Conservation (phyloP, 1,140 invertebrate species). For the Campoletis sonorensis region DNA sequence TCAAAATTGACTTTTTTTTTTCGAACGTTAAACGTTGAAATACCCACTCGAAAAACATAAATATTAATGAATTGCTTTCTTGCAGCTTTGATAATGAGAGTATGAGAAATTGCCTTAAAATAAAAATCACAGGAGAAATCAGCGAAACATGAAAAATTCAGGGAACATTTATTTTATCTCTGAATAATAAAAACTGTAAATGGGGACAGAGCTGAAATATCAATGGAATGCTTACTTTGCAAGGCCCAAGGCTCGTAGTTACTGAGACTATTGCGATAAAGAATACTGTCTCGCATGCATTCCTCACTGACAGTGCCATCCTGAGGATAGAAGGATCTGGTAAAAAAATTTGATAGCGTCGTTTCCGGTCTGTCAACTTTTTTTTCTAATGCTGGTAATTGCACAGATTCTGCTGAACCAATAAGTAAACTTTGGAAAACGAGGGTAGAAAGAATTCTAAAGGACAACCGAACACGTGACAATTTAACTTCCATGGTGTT, state of each 20-base stretch:
- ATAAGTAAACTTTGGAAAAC: slow-evolving; percentile 6
- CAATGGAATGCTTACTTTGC: slow-evolving; percentile 59
- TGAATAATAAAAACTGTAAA: background rate
- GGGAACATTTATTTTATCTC: background rate
- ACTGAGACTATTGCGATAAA: slow-evolving; percentile 57
- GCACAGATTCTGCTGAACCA: background rate
- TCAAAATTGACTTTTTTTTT: no score
- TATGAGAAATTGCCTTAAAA: no score
- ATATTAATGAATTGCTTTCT: no score
- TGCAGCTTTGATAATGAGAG: no score
- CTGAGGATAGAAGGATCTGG: slow-evolving; percentile 57
- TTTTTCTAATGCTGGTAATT: background rate
- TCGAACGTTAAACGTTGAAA: no score
- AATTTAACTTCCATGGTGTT: slow-evolving; percentile 10
- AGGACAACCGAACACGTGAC: background rate
- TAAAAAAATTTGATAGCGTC: slow-evolving; percentile 54
- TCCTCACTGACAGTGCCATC: slow-evolving; percentile 49
- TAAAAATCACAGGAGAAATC: no score
- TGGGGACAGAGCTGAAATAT: background rate
- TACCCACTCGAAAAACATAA: no score
- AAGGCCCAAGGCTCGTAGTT: slow-evolving; percentile 66
- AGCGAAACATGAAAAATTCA: background rate
- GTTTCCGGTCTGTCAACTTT: slow-evolving; percentile 53
- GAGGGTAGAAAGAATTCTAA: slow-evolving; percentile 36
- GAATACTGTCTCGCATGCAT: slow-evolving; percentile 56